phyloP scores from a whole-genome alignment of 2,888 invertebrate species.

The Lasioglossum calceatum region DNA sequence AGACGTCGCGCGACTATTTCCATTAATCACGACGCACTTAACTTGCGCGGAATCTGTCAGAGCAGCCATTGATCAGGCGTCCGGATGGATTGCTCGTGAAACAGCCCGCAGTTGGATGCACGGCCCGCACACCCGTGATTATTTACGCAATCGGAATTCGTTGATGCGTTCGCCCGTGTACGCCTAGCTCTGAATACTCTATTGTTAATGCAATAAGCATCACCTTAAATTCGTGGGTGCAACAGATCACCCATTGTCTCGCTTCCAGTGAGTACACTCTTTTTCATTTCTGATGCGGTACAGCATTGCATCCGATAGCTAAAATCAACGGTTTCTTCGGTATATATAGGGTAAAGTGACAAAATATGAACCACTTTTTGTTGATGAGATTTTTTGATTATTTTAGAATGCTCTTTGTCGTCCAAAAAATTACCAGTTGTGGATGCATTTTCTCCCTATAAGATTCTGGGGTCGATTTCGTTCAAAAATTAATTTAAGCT shows the following conservation, averaged over 20 bases:
- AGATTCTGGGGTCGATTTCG: too few relatives aligned
- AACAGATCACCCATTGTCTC: conserved; percentile 1
- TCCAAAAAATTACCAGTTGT: too few relatives aligned
- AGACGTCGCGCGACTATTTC: conserved; percentile 34
- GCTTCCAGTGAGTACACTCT: background rate
- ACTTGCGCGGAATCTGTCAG: conserved; percentile 32
- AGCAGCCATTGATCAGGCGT: conserved; percentile 36
- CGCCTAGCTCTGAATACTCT: conserved; percentile 34
- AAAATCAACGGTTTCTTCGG: too few relatives aligned
- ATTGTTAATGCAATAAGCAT: conserved; percentile 43
- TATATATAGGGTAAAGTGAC: too few relatives aligned
- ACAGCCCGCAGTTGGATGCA: conserved; percentile 27
- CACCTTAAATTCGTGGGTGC: conserved; percentile 31
- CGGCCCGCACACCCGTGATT: conserved; percentile 31
- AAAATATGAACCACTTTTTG: too few relatives aligned
- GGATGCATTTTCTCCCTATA: too few relatives aligned
- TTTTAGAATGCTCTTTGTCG: too few relatives aligned
- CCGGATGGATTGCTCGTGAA: conserved; percentile 16
- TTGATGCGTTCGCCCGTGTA: conserved; percentile 29
- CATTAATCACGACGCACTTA: conserved; percentile 35
- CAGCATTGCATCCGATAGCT: too few relatives aligned
- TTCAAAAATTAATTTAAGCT: too few relatives aligned
- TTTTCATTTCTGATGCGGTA: background rate
- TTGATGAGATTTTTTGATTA: too few relatives aligned
- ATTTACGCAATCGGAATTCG: conserved; percentile 53